These are phyloP conservation scores for Tonatia bakeri DNA, from an alignment of 2,113 vertebrate species.

Conservation along the genomic window DNA sequence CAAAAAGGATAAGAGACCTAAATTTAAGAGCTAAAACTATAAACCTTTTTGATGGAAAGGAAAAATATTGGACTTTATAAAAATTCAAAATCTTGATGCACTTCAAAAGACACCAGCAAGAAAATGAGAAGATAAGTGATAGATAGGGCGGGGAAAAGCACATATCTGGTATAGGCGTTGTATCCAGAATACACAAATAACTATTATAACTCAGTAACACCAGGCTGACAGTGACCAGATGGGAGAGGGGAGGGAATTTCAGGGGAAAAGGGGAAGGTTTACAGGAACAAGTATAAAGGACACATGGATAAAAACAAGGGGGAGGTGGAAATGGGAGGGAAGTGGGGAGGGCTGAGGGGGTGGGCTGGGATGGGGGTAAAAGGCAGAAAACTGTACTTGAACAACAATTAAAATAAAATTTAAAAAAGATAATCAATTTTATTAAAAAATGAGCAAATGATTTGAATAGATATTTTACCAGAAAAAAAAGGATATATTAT, in stretches of 20 bases:
- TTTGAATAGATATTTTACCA: too few relatives aligned
- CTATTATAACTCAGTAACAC: neutral
- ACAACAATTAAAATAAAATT: too few relatives aligned
- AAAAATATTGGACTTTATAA: neutral
- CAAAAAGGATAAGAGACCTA: neutral
- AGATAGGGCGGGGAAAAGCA: neutral
- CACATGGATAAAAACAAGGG: too few relatives aligned
- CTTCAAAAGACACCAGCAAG: neutral
- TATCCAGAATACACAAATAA: neutral
- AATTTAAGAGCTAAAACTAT: neutral
- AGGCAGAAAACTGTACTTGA: too few relatives aligned
- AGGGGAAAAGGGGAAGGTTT: too few relatives aligned
- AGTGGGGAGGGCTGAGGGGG: too few relatives aligned
- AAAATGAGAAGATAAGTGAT: neutral
- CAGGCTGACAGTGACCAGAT: too few relatives aligned
- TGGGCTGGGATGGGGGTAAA: too few relatives aligned
- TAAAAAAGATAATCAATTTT: neutral
- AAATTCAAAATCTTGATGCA: neutral
- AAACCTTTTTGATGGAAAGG: neutral
- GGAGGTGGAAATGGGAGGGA: too few relatives aligned
- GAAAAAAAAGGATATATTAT: too few relatives aligned
- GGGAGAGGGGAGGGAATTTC: too few relatives aligned
- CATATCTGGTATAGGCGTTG: neutral
- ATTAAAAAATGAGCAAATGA: neutral
- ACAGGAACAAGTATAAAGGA: too few relatives aligned